Evolutionary conservation across 2,113 vertebrate species (phyloP).

Genomic region (Dipodomys merriami): DNA sequence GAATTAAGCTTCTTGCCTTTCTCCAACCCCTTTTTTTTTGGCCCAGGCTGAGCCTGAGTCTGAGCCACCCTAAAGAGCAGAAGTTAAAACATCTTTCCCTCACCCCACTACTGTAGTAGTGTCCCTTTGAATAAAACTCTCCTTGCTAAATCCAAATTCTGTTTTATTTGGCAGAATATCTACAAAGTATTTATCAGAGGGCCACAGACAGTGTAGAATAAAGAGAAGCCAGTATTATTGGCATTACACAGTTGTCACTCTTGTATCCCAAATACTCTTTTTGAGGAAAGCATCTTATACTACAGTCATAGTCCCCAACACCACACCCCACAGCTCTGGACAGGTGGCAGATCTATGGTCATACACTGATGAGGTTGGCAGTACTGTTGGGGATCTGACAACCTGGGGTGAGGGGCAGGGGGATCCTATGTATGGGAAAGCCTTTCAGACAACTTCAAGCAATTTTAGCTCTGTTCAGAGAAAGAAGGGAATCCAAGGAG

Average conservation of each 20-base stretch:
- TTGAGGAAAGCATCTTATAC: background rate
- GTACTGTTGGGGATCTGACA: background rate
- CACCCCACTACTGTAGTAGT: background rate
- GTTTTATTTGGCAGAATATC: background rate
- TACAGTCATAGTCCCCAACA: background rate
- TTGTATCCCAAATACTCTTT: background rate
- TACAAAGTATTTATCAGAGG: background rate
- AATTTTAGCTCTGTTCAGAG: background rate
- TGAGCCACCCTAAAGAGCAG: background rate
- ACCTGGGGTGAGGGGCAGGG: background rate
- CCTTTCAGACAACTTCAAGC: background rate
- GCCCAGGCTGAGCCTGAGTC: background rate
- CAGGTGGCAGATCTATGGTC: background rate
- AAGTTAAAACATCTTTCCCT: too few species aligned
- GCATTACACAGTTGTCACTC: background rate
- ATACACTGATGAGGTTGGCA: background rate
- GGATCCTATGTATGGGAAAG: background rate
- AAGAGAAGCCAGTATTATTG: background rate
- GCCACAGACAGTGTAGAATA: background rate
- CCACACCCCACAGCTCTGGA: background rate
- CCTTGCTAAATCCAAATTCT: background rate
- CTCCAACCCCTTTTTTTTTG: background rate
- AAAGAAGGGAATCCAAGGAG: background rate
- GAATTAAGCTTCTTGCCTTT: background rate
- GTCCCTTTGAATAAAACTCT: background rate